Percentiles rank a stretch among this genome's conserved stretches.
Conservation (phyloP, 2,113 vertebrate genomes). For the Platysternon megacephalum region DNA sequence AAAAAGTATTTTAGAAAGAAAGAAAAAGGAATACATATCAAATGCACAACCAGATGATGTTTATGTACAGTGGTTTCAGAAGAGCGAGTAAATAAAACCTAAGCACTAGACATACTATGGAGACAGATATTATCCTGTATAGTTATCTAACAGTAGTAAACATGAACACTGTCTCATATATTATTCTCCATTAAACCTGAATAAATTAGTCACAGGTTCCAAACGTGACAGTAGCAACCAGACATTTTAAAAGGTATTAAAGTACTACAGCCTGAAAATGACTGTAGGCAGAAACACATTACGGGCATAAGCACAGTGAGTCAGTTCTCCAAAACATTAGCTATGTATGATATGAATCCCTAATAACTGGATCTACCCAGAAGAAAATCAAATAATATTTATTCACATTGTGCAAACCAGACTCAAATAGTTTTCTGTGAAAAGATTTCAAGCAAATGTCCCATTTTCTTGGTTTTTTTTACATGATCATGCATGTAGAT, state of each 20-base stretch:
- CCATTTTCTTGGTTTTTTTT: not conserved
- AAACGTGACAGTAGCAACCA: not conserved
- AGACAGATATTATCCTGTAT: not conserved
- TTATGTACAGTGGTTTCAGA: not conserved
- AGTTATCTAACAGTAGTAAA: not conserved
- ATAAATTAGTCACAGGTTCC: not conserved
- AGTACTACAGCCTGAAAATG: not conserved
- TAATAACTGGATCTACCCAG: not conserved
- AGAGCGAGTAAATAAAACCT: not conserved
- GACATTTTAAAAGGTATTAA: not conserved
- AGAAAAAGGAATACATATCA: not conserved
- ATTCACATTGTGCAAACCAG: not conserved
- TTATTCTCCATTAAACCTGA: not conserved
- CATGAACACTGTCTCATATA: not conserved
- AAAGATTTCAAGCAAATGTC: not conserved
- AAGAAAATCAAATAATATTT: not conserved
- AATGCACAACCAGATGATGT: not conserved
- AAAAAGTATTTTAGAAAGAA: not conserved
- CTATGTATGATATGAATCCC: not conserved
- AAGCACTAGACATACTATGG: accelerated
- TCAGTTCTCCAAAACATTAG: not conserved
- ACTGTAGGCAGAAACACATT: not conserved
- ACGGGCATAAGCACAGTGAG: not conserved
- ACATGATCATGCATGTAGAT: not conserved
- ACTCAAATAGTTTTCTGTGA: not conserved